A percentile compares a stretch with the other conserved stretches of the same genome.
phyloP scores from a whole-genome alignment of 92 coral and sea anemone genomes.

The Palythoa grandiflora region DNA sequence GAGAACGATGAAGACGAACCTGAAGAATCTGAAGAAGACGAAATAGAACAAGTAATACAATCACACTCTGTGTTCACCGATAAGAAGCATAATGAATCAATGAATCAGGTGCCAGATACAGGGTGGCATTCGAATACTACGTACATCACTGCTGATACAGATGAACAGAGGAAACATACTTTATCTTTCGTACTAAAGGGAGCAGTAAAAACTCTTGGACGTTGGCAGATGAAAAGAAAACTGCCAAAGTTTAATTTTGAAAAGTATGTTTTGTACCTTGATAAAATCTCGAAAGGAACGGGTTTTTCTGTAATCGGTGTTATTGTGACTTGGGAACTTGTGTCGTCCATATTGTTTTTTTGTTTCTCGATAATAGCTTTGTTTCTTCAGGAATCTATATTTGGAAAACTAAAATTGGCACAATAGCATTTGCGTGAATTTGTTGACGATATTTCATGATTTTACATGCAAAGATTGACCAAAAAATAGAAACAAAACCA shows the following conservation, averaged over 20 bases:
- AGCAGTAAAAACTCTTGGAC: constrained; percentile 73
- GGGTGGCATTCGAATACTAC: constrained; percentile 38
- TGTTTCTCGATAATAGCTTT: constrained; percentile 81
- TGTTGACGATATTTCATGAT: too few species aligned
- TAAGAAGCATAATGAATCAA: not conserved
- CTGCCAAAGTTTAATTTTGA: constrained; percentile 74
- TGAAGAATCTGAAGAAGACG: not conserved
- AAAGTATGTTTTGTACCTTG: constrained; percentile 78
- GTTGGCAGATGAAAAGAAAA: constrained; percentile 61
- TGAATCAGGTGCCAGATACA: constrained; percentile 27
- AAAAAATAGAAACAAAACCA: too few species aligned
- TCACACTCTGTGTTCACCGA: not conserved
- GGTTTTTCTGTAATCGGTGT: constrained; percentile 83
- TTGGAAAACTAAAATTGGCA: constrained; percentile 66
- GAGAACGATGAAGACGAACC: constrained; percentile 55
- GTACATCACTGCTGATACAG: constrained; percentile 20
- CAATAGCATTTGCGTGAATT: not conserved
- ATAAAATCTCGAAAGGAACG: constrained; percentile 70
- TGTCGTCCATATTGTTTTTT: constrained; percentile 79
- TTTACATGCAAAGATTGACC: too few species aligned
- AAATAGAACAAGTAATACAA: not conserved
- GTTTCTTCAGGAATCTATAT: constrained; percentile 90
- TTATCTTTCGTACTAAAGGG: constrained; percentile 57
- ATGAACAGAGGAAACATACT: constrained; percentile 13
- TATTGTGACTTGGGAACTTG: constrained; percentile 88